Conservation (phyloP, 1,140 invertebrate genomes). For the Drosophila kepulauana region DNA sequence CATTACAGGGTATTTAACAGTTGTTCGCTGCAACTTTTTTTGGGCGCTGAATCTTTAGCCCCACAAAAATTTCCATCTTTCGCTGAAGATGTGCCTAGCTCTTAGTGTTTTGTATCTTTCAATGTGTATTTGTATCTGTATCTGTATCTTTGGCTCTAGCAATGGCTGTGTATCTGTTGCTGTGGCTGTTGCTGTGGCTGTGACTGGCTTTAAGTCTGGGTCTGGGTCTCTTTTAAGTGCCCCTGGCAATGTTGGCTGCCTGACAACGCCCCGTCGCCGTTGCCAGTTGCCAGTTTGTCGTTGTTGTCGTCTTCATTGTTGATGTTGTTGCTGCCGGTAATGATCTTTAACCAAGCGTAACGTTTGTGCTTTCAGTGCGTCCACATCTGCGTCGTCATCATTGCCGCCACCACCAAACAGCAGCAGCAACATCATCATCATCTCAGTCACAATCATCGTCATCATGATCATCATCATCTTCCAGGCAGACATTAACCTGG, state of each 20-base stretch:
- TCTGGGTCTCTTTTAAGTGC: conserved; percentile 38
- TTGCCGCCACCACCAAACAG: conserved; percentile 26
- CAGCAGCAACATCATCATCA: neutral
- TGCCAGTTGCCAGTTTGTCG: conserved; percentile 20
- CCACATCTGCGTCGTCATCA: conserved; percentile 81
- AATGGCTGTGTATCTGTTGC: neutral
- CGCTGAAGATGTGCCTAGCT: too few relatives aligned
- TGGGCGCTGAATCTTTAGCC: too few relatives aligned
- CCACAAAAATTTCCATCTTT: too few relatives aligned
- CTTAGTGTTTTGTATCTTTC: neutral
- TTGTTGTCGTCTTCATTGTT: conserved; percentile 27
- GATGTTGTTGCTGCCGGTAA: conserved; percentile 70
- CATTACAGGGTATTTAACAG: too few relatives aligned
- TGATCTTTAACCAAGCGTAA: conserved; percentile 83
- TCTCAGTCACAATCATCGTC: neutral
- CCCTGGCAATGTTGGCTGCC: conserved; percentile 54
- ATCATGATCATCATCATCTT: conserved; percentile 56
- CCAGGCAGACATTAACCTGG: conserved; percentile 52
- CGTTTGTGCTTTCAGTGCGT: conserved; percentile 83
- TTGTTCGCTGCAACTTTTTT: too few relatives aligned
- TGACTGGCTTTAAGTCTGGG: conserved; percentile 16
- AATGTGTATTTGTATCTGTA: too few relatives aligned
- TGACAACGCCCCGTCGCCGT: conserved; percentile 60
- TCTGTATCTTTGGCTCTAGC: neutral
- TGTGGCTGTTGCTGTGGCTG: neutral